Evolutionary conservation across 2,888 invertebrate species (phyloP).

Genomic region (Cataglyphis altisquamis): DNA sequence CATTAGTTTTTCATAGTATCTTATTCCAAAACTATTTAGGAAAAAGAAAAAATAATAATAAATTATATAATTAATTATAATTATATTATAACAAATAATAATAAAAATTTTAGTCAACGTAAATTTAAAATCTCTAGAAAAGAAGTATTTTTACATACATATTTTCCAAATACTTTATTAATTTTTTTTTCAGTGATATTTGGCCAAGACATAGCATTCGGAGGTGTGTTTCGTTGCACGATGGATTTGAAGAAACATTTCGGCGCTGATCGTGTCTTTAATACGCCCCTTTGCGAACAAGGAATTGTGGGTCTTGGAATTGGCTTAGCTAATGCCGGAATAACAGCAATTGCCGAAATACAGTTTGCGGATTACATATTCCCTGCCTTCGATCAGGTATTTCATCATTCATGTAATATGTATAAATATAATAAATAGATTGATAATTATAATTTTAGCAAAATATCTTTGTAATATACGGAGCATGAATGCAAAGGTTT

Average conservation of each 20-base stretch:
- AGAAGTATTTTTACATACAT: background rate
- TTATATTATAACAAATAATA: no score
- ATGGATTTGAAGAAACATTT: slow-evolving; percentile 97
- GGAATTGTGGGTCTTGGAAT: slow-evolving; percentile 99
- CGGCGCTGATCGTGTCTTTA: slow-evolving; percentile 97
- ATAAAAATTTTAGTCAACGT: background rate
- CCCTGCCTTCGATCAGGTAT: slow-evolving; percentile 99
- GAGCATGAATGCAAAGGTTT: background rate
- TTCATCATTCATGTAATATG: background rate
- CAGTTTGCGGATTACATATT: slow-evolving; percentile 99
- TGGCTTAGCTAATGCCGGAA: slow-evolving; percentile 95
- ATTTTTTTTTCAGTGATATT: slow-evolving; percentile 89
- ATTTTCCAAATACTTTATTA: background rate
- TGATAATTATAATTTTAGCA: background rate
- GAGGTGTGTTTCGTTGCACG: slow-evolving; percentile 99
- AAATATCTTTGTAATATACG: background rate
- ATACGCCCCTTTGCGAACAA: slow-evolving; percentile 98
- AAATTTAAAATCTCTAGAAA: background rate
- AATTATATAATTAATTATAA: no score
- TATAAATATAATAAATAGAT: background rate
- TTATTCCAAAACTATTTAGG: background rate
- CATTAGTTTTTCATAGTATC: background rate
- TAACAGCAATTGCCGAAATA: slow-evolving; percentile 99
- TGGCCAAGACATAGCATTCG: slow-evolving; percentile 99
- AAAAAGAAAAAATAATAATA: background rate